Evolutionary conservation across 2,888 invertebrate genomes (phyloP).

Genomic region (Agriopis leucophaearia): DNA sequence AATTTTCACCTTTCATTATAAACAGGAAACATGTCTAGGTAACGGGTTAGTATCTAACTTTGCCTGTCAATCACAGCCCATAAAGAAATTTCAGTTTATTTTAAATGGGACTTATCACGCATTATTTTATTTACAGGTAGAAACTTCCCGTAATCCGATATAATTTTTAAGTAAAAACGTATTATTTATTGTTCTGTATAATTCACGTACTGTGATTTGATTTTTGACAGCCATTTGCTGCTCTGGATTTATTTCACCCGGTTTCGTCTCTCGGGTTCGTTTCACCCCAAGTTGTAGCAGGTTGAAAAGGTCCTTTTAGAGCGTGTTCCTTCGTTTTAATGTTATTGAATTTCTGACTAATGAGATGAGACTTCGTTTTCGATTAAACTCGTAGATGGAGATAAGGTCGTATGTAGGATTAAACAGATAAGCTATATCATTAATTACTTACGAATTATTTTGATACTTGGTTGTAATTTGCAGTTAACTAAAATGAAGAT

Average conservation of each 20-base stretch:
- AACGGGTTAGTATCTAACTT: too few species aligned
- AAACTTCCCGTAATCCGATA: too few species aligned
- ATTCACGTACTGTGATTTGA: not conserved
- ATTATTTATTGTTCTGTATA: not conserved
- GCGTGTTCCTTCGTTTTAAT: constrained; percentile 6
- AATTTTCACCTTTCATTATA: too few species aligned
- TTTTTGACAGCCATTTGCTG: not conserved
- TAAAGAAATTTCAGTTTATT: too few species aligned
- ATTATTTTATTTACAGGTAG: too few species aligned
- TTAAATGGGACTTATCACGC: too few species aligned
- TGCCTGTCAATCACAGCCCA: not conserved
- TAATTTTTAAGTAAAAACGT: too few species aligned
- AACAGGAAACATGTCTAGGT: too few species aligned
- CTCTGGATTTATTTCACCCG: constrained; percentile 1
- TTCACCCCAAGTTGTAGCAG: not conserved
- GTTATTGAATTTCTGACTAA: constrained; percentile 28
- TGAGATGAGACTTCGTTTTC: constrained; percentile 26
- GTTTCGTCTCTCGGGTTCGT: not conserved
- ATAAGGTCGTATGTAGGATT: not conserved
- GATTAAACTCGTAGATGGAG: constrained; percentile 18
- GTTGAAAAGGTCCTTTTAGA: constrained; percentile 19
- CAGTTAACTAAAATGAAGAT: too few species aligned
- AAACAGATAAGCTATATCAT: not conserved
- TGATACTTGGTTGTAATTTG: not conserved
- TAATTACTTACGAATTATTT: too few species aligned